phyloP scores from a whole-genome alignment of 1,140 invertebrate species.

The Apis dorsata region DNA sequence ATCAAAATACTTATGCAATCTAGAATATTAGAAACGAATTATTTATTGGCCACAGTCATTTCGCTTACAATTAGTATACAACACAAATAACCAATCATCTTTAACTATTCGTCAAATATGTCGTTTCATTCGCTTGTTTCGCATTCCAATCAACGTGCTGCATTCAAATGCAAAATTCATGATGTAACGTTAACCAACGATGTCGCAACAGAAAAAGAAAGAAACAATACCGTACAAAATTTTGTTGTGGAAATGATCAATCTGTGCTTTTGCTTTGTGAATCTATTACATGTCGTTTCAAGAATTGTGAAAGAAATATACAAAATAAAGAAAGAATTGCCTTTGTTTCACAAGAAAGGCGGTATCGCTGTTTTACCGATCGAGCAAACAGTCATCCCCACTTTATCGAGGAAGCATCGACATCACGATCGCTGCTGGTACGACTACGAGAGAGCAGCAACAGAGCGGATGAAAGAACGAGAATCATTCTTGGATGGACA shows the following conservation, averaged over 20 bases:
- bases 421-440: constrained; percentile 5
- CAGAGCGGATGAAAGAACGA: constrained; percentile 45
- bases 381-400: constrained; percentile 13
- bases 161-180: constrained; percentile 31
- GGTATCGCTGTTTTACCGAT: constrained; percentile 53
- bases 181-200: constrained; percentile 9
- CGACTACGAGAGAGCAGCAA: constrained; percentile 24
- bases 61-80: neutral
- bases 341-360: neutral
- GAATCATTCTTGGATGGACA: constrained; percentile 43
- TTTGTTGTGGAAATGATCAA: constrained; percentile 1
- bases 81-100: neutral
- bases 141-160: neutral
- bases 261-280: neutral
- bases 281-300: neutral
- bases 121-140: constrained; percentile 11
- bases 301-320: neutral
- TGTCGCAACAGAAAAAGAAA: neutral
- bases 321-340: neutral
- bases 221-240: neutral
- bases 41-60: neutral
- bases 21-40: neutral
- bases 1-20: too few relatives aligned
- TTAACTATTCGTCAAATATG: neutral
- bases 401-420: constrained; percentile 32